Base-by-base conservation (phyloP, 2,113 vertebrate genomes). In the Triplophysa siluroides region DNA sequence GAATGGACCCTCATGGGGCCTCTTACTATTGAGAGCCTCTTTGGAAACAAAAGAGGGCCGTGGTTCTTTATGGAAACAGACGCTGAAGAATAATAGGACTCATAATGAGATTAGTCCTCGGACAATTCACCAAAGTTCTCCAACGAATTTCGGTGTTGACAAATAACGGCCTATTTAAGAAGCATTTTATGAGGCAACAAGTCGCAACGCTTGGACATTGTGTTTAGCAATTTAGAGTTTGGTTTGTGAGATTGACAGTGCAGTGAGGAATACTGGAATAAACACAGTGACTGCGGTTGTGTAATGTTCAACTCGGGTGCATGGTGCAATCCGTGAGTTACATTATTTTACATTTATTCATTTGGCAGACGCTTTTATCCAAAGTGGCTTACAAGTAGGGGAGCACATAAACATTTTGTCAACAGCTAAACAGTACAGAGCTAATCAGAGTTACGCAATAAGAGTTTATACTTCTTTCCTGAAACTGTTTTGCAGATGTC, bases 171-270 rank as follows among this genome's bases (percentile, higher is more conserved):
- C 56, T 78, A 38, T 52, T 74, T 63, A 26, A 41, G 8, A 26
- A 47, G n/a, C n/a, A 7, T 2, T n/a, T 24, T 62, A 41, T 75
- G 72, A 75, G 62, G 72, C 72, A 75, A 75, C 72, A 75, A 63
- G 72, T 75, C 41, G 72, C 60, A 75, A 75, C 58, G 21, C 62
- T 74, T 50, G 38, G 26, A 33, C n/a, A 54, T 12, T 61, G 71
- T 18, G 45, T 24, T 10, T n/a, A 13, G 16, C 0, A 29, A 18
- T 54, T 71, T 8, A 19, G 69, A 74, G 71, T 74, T 41, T 16
- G 1, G 8, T 71, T 56, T 43, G n/a, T 74, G 54, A 23, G 33
- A 23, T 75, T 41, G 72, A 58, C 38, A 45, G 21, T 75, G 58
- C 72, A 47, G 26, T 41, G 65, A 18, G 66, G n/a, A 68, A 14